phyloP scores from a whole-genome alignment of 2,888 invertebrate species.

The Diarsia rubi region DNA sequence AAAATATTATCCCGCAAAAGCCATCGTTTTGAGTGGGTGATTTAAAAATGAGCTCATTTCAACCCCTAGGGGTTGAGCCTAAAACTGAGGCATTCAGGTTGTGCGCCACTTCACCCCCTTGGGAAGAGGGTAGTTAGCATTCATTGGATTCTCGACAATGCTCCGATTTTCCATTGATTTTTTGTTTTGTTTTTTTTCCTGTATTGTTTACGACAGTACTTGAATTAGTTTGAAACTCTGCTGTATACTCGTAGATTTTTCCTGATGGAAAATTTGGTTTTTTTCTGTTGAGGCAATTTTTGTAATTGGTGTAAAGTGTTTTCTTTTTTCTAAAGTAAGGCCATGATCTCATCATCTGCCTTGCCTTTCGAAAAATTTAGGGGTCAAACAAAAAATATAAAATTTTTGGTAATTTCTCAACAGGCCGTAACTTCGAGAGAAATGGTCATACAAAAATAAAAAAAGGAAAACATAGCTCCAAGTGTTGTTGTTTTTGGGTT shows the following conservation, averaged over 20 bases:
- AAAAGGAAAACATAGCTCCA: too few species aligned
- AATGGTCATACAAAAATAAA: too few species aligned
- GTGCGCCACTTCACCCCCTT: slow-evolving; percentile 54
- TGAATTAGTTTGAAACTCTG: slow-evolving; percentile 33
- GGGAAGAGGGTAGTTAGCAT: slow-evolving; percentile 51
- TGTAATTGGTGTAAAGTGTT: background rate
- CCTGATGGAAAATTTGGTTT: background rate
- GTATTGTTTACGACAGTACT: slow-evolving; percentile 36
- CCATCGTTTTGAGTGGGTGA: slow-evolving; percentile 59
- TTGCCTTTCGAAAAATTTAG: too few species aligned
- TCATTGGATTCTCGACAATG: slow-evolving; percentile 47
- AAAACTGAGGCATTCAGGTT: slow-evolving; percentile 74
- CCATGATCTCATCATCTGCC: too few species aligned
- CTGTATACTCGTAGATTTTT: background rate
- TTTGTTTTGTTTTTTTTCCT: slow-evolving; percentile 46
- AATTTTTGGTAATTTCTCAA: too few species aligned
- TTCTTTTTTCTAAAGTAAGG: background rate
- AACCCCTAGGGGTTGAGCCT: slow-evolving; percentile 56
- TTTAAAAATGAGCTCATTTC: slow-evolving; percentile 62
- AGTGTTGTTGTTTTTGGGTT: too few species aligned
- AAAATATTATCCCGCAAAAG: slow-evolving; percentile 61
- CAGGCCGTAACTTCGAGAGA: too few species aligned
- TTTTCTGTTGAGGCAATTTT: background rate
- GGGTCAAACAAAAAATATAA: too few species aligned
- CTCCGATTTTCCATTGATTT: slow-evolving; percentile 46